Base-by-base conservation (phyloP, 2,113 vertebrate genomes). In the Nerophis lumbriciformis region DNA sequence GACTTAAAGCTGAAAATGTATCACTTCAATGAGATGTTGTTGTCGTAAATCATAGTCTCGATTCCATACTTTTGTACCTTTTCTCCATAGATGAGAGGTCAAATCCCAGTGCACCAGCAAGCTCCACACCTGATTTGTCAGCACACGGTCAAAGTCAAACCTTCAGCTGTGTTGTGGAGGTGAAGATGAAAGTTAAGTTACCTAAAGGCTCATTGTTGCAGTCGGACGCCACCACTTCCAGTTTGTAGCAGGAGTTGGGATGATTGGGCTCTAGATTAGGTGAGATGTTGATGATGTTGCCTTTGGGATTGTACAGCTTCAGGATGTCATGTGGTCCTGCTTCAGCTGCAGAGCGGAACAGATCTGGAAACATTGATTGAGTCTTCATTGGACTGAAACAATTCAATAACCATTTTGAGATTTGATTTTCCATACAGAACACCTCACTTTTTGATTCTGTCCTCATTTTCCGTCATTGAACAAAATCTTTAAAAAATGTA, bases 271-370 rank as follows among this genome's bases (percentile, higher is more conserved):
- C 86, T 71, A 92, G 75, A 51, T 71, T 74, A 1, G 87, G 88
- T 16, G 88, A 90, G 79, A 92, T 92, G 80, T 92, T 92, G 85
- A 90, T 89, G 64, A 92, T 90, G 85, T 83, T 90, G 63, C 90
- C 90, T 73, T 85, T 88, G 52, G 85, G 80, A 75, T 88, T 92
- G 79, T 91, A 92, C 44, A 91, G 82, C 68, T 92, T 92, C 75
- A 92, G 76, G 66, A 92, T 90, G 81, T 91, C 90, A 8, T 91
- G 84, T 45, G 90, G 88, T 47, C 90, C 86, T 0, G 91, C 90
- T 62, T 91, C 90, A 0, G 90, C 90, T 38, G 91, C 90, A 15
- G 81, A 87, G 52, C 88, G 78, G 73, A 92, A 91, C 57, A 92
- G 75, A 61, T 92, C 89, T 92, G 71, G 21, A 72, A 72, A 21